Evolutionary conservation across 2,113 vertebrate species (phyloP), one percentile per base, ranked within the genome.

Genomic region (Parus major): DNA sequence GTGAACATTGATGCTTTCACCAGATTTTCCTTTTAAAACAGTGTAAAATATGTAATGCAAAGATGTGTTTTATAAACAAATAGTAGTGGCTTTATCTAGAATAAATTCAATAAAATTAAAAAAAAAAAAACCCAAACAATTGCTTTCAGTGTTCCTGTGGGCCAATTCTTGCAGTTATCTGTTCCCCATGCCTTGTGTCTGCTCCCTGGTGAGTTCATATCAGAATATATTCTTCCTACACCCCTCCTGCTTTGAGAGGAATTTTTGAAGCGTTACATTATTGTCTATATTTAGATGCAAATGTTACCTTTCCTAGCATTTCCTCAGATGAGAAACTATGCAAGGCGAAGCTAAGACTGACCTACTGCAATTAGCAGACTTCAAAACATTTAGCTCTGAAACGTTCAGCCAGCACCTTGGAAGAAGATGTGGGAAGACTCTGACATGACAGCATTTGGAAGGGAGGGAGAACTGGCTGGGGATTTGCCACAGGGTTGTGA

Each of bases 381-480:
- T 88, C 56, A 66, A 93, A 94, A 86, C 60, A 63, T 80, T 82
- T 52, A 93, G 79, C 68, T 70, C 61, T 66, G 68, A 86, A 73
- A 83, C 0, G 0, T 60, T 71, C n/a, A 52, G 1, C 64, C 55
- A 36, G 55, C 36, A 7, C 19, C 52, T 52, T 12, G 41, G 49
- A 69, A 50, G 53, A 49, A 24, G 49, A 42, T n/a, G 25, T 10
- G 56, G 82, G 82, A 86, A 78, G 79, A 24, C 35, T 82, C 5
- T 83, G 79, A 78, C 60, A 28, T 63, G 76, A 86, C 20, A 78
- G 35, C 29, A 57, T 71, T 83, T 50, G 76, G 71, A 46, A 88
- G 1, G 16, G 68, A 79, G 44, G 39, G 71, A 85, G 52, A 91
- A 93, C 31, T 2, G 12, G 52, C 21, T 71, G 65, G 22, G 81